Evolutionary conservation across 2,797 vertebrate species (phyloP), one percentile per base, ranked within the genome.

Genomic region (Lepidocolaptes lacrymiger): DNA sequence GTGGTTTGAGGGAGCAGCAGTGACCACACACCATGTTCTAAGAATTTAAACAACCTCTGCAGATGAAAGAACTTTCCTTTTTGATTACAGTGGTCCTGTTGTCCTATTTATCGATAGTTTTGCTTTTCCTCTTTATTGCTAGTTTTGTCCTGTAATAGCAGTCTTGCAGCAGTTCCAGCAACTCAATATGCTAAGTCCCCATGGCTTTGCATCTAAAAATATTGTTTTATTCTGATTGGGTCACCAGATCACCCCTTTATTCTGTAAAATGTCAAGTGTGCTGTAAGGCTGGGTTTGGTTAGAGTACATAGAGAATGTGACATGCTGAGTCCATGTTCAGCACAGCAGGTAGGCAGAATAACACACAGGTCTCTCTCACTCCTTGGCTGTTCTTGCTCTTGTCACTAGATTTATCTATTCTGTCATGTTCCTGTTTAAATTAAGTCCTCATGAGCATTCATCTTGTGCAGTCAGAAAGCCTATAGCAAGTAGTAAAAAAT

Each of bases 391-490:
- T 85, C n/a, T 41, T 86, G 51, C 56, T 81, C 68, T 22, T 92
- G 88, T 83, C 87, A 58, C 72, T 32, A 54, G 54, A 71, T 90
- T 89, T 87, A 91, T 88, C 90, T 86, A 6, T 84, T 90, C 80
- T 79, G 49, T 89, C 81, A 14, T 91, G 59, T 58, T 64, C 30
- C 28, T 28, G 19, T 80, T 89, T 61, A 80, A 89, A 88, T 89
- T 34, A 54, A 79, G 37, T 64, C 37, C 9, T 78, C 39, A 18
- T 0, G 2, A 75, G 44, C 73, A 27, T 88, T 91, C 52, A 18
- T 63, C 85, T 41, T 72, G 88, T 63, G 68, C n/a, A 59, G 77
- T 59, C 71, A 62, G 24, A 24, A 91, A 66, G 85, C 91, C 85
- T 66, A 1, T 23, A 83, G 69, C 78, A 54, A 12, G 37, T 12